Evolutionary conservation across 2,113 vertebrate species (phyloP).

Genomic region (Ptychochromis oligacanthus): DNA sequence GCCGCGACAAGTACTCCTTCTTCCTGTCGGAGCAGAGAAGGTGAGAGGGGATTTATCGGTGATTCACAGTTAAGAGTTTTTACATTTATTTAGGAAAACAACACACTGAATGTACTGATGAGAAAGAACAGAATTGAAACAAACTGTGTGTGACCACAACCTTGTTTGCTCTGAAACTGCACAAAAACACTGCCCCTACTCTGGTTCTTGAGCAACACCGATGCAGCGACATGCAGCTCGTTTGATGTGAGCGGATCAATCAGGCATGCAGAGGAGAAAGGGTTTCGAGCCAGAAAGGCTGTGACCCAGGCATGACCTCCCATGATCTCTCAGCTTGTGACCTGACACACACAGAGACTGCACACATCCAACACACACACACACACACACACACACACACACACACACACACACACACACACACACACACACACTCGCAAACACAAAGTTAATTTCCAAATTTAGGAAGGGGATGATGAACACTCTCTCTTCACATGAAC

Average conservation of each 20-base stretch:
- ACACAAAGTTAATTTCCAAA: conserved; percentile 2
- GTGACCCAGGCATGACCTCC: conserved; percentile 66
- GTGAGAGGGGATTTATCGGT: neutral
- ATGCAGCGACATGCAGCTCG: neutral
- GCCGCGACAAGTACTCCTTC: conserved; percentile 97
- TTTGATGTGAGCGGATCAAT: conserved; percentile 60
- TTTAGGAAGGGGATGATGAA: conserved; percentile 4
- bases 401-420: neutral
- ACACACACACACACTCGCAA: neutral
- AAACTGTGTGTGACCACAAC: conserved; percentile 4
- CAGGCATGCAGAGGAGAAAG: conserved; percentile 40
- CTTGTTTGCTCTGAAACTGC: conserved; percentile 20
- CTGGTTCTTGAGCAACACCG: conserved; percentile 30
- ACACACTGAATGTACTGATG: neutral
- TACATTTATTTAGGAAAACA: neutral
- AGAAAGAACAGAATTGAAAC: neutral
- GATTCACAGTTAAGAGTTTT: neutral
- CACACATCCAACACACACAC: too few species aligned
- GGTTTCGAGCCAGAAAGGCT: conserved; percentile 32
- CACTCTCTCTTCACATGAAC: conserved; percentile 1
- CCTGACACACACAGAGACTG: conserved; percentile 33
- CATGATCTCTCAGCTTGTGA: conserved; percentile 39
- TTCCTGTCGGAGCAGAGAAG: conserved; percentile 83
- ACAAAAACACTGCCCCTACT: conserved; percentile 38
- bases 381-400: too few species aligned